Evolutionary conservation across 2,797 vertebrate species (phyloP).

Genomic region (Neopelma chrysocephalum): DNA sequence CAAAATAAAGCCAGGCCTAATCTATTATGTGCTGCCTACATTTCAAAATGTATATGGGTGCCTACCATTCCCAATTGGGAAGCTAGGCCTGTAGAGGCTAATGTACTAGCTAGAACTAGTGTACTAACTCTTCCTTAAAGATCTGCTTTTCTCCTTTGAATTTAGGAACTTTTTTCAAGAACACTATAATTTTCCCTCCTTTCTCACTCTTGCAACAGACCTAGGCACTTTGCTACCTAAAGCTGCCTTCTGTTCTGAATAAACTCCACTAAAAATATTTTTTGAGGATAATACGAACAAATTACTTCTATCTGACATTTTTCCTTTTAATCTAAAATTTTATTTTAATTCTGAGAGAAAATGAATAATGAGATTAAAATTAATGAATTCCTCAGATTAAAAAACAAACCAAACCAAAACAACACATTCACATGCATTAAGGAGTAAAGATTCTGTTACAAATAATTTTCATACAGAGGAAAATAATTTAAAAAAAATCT

Average conservation of each 20-base stretch:
- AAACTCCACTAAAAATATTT: neutral
- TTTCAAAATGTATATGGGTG: neutral
- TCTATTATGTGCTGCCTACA: neutral
- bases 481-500: neutral
- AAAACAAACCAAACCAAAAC: neutral
- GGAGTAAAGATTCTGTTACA: neutral
- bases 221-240: neutral
- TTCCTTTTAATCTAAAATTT: neutral
- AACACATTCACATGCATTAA: neutral
- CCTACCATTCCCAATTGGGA: neutral
- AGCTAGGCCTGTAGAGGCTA: neutral
- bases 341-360: neutral
- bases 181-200: neutral
- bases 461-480: neutral
- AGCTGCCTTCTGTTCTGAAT: neutral
- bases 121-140: neutral
- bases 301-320: neutral
- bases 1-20: neutral
- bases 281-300: neutral
- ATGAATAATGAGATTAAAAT: neutral
- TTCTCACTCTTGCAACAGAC: neutral
- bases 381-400: neutral
- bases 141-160: neutral
- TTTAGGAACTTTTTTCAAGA: neutral
- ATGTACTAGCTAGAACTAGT: neutral